Evolutionary conservation across 2,113 vertebrate species (phyloP), one percentile per base, ranked within the genome.

Genomic region (Aleadryas rufinucha): DNA sequence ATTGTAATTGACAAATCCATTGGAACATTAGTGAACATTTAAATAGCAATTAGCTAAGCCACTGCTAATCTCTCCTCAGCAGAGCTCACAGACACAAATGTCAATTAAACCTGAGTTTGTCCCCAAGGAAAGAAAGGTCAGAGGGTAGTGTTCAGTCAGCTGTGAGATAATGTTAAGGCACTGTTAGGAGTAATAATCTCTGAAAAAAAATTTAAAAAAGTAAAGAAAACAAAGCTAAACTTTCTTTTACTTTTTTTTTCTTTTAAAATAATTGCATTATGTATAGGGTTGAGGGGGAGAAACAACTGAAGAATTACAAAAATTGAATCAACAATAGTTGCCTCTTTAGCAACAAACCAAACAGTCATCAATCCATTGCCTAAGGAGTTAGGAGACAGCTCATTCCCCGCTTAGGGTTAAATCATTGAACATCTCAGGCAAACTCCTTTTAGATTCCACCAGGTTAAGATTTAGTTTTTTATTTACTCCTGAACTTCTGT

Each of bases 31-130:
- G 97, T 11, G 85, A 97, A 95, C 96, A 97, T 97, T 98, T 98
- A 98, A 98, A 98, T 98, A 96, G 97, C 98, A 98, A 98, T 98
- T 98, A 98, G 98, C 98, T 98, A 98, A 98, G 69, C 95, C 93
- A 94, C 94, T 94, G 94, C 96, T 98, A 98, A 98, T 98, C 98
- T 98, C 83, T 95, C 93, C 61, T 95, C 93, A 96, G 90, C 95
- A 97, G 87, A 98, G 96, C 97, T 97, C 87, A 95, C 96, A 97
- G 97, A 98, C 96, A 97, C 94, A 98, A 97, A 96, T 0, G 95
- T 98, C 98, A 98, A 98, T 98, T 98, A 98, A 98, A 98, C 96
- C 94, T 80, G 89, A 97, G 96, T 97, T 96, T 94, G 95, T 98
- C 98, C 97, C 97, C 21, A 45, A 91, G 97, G 97, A 98, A 95